Evolutionary conservation across 2,797 vertebrate species (phyloP), one percentile per base, ranked within the genome.

Genomic region (Hydrolagus colliei): DNA sequence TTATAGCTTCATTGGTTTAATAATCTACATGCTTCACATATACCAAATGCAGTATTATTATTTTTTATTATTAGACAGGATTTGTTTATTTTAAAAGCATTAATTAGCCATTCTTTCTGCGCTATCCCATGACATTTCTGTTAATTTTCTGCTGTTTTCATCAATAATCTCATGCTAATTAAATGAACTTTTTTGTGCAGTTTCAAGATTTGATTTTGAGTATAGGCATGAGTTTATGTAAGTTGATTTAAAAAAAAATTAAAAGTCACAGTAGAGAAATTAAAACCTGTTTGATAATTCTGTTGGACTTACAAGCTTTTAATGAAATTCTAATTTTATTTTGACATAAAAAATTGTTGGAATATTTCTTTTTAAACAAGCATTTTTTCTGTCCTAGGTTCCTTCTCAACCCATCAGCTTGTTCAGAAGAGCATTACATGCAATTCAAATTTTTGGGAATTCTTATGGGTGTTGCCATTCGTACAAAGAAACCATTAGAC

Each of bases 381-480:
- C 11, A 4, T 2, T 0, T 61, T 9, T 16, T 8, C 27, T 67
- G 14, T 71, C 4, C 10, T 86, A 96, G 95, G 90, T 95, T 96
- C 90, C 93, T 96, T 84, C 94, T 96, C 88, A 95, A 94, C 88
- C 94, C 95, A 59, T 96, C 95, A 41, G 93, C 95, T 18, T 95
- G 93, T 87, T 89, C 93, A 32, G 95, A 95, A 86, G 95, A 96
- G 63, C 95, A 95, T 82, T 90, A 95, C 86, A 92, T 95, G 93
- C 95, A 96, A 87, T 96, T 96, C 86, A 96, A 96, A 86, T 96
- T 96, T 88, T 89, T 96, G 88, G 95, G 95, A 75, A 95, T 96
- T 89, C 92, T 96, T 87, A 95, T 96, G 95, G 95, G 95, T 14
- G 95, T 96, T 87, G 95, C 95, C 87, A 95, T 96, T 88, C 95